Evolutionary conservation across 2,113 vertebrate genomes (phyloP).

Genomic region (Puma concolor): DNA sequence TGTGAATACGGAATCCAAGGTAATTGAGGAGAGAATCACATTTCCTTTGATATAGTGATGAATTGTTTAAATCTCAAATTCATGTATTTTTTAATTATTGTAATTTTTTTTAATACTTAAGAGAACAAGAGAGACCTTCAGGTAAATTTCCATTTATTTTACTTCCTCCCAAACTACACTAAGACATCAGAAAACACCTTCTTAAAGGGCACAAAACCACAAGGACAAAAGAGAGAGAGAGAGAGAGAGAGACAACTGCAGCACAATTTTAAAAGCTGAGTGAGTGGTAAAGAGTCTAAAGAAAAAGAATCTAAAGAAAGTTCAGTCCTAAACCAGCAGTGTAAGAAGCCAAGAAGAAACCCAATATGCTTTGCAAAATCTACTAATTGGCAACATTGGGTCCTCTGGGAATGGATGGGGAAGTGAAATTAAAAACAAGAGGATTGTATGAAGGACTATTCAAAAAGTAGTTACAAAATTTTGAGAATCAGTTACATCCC

Average conservation of each 20-base stretch:
- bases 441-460: not conserved
- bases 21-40: fast-evolving
- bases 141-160: conserved; percentile 28
- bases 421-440: conserved; percentile 19
- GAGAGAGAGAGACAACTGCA: not conserved
- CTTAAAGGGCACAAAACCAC: not conserved
- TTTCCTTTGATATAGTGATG: not conserved
- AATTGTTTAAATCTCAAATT: not conserved
- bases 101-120: not conserved
- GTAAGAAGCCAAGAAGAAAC: not conserved
- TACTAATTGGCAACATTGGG: not conserved
- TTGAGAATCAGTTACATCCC: not conserved
- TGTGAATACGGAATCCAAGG: not conserved
- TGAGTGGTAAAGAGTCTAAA: not conserved
- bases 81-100: not conserved
- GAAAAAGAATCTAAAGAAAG: not conserved
- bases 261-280: not conserved
- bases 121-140: not conserved
- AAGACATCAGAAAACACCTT: conserved; percentile 6
- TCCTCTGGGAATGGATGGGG: not conserved
- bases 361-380: not conserved
- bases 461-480: not conserved
- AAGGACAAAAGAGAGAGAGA: not conserved
- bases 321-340: not conserved
- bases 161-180: not conserved